Evolutionary conservation across 2,113 vertebrate genomes (phyloP).

Genomic region (Pycnonotus jocosus): DNA sequence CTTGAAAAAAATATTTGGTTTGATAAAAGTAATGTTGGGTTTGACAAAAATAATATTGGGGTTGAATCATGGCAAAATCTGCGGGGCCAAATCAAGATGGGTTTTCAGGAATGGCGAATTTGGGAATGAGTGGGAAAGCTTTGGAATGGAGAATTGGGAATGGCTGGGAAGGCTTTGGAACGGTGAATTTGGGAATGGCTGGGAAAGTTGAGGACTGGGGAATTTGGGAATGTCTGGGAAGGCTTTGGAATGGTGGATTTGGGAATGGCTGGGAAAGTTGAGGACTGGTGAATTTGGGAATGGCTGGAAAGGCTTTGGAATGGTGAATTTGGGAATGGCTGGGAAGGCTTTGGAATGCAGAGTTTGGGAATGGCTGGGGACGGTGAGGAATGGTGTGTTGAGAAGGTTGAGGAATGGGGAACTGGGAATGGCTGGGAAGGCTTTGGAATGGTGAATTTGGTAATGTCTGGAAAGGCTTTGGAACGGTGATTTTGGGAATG

Average conservation of each 20-base stretch:
- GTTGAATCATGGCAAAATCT: not conserved
- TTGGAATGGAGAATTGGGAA: not conserved
- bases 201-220: not conserved
- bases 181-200: not conserved
- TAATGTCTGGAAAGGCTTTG: too few species aligned
- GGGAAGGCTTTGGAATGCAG: not conserved
- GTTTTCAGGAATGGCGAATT: not conserved
- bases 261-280: not conserved
- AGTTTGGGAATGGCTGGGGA: too few species aligned
- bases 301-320: too few species aligned
- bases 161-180: not conserved
- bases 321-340: not conserved
- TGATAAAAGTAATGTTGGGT: not conserved
- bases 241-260: rapidly evolving
- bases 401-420: too few species aligned
- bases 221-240: not conserved
- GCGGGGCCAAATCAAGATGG: not conserved
- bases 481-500: too few species aligned
- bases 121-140: not conserved
- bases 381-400: too few species aligned
- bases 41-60: not conserved
- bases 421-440: too few species aligned
- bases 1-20: not conserved
- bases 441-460: too few species aligned
- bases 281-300: too few species aligned